phyloP scores from a whole-genome alignment of 2,888 invertebrate species.

The Diachrysia chrysitis region DNA sequence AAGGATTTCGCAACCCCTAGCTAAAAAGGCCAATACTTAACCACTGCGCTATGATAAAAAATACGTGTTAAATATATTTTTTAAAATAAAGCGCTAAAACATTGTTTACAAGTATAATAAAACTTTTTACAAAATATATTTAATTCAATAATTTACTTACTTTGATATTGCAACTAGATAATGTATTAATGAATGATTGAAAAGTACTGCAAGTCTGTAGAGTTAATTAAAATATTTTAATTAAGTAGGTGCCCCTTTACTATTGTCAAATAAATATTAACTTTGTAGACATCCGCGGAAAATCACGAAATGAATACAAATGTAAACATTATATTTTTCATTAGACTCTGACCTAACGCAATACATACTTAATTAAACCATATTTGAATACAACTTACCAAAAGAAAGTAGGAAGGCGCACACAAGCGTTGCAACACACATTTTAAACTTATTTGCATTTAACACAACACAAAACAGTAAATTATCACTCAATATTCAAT shows the following conservation, averaged over 20 bases:
- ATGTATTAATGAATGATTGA: too few relatives aligned
- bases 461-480: conserved; percentile 30
- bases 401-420: conserved; percentile 66
- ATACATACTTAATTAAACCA: conserved; percentile 17
- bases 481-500: conserved; percentile 24
- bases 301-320: conserved; percentile 28
- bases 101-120: too few relatives aligned
- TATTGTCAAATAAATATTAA: background rate
- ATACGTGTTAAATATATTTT: too few relatives aligned
- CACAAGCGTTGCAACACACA: conserved; percentile 55
- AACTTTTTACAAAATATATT: too few relatives aligned
- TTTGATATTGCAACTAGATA: too few relatives aligned
- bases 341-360: conserved; percentile 18
- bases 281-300: background rate
- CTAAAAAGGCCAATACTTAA: too few relatives aligned
- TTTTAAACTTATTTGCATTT: conserved; percentile 46
- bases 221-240: background rate
- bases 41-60: too few relatives aligned
- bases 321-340: conserved; percentile 24
- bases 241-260: background rate
- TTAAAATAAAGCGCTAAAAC: too few relatives aligned
- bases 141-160: too few relatives aligned
- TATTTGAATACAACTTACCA: conserved; percentile 64
- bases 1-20: too few relatives aligned
- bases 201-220: too few relatives aligned